phyloP scores from a whole-genome alignment of 2,113 vertebrate genomes.

The Mobula hypostoma region DNA sequence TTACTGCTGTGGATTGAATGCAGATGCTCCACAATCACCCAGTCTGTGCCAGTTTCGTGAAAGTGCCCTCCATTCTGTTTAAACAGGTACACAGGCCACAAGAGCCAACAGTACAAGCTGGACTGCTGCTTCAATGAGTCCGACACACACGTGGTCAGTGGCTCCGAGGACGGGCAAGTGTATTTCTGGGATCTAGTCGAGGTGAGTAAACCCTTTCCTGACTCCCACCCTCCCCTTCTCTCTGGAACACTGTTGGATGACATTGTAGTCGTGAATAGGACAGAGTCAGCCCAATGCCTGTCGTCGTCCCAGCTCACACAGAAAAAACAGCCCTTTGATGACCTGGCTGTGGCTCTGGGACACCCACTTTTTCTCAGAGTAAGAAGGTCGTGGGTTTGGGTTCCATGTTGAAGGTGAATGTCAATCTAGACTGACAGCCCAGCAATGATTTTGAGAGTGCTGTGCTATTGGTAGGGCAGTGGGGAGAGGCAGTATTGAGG shows the following conservation, averaged over 20 bases:
- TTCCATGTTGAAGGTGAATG: background rate
- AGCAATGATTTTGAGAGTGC: background rate
- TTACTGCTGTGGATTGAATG: too few relatives aligned
- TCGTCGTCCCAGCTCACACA: background rate
- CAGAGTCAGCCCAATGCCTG: too few relatives aligned
- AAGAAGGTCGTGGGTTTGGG: background rate
- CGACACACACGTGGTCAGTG: conserved; percentile 80
- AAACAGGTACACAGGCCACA: conserved; percentile 74
- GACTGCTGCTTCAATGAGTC: conserved; percentile 80
- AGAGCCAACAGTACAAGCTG: conserved; percentile 78
- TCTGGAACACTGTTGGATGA: too few relatives aligned
- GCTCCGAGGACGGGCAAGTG: conserved; percentile 82
- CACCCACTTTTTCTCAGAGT: too few relatives aligned
- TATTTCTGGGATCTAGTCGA: conserved; percentile 92
- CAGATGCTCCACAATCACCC: too few relatives aligned
- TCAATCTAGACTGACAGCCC: background rate
- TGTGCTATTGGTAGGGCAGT: background rate
- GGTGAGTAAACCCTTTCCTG: conserved; percentile 51
- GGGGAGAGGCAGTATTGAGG: too few relatives aligned
- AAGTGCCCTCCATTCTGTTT: background rate
- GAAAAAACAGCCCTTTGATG: background rate
- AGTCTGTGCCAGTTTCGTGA: too few relatives aligned
- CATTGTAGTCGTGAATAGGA: background rate
- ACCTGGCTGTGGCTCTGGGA: too few relatives aligned
- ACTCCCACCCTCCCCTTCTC: background rate